Conservation (phyloP, 2,113 vertebrate genomes). For the Rhabdomys dilectus region DNA sequence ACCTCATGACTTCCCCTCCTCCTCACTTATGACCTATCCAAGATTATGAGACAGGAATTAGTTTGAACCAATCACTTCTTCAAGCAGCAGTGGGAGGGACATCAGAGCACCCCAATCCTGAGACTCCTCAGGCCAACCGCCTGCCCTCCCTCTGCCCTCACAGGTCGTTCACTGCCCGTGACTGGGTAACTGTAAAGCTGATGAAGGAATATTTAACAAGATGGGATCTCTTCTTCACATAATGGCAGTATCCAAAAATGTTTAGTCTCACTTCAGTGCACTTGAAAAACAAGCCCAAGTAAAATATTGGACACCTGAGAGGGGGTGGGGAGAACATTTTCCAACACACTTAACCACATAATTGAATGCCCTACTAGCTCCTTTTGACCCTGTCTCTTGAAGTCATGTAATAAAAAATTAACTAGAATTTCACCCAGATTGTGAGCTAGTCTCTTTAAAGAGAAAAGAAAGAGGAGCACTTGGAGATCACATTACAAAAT, state of each 20-base stretch:
- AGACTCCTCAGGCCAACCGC: neutral
- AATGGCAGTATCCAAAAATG: slow-evolving; percentile 90
- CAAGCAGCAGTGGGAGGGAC: slow-evolving; percentile 71
- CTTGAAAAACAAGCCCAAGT: slow-evolving; percentile 84
- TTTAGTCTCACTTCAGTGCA: slow-evolving; percentile 89
- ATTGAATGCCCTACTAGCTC: slow-evolving; percentile 74
- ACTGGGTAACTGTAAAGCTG: slow-evolving; percentile 86
- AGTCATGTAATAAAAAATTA: slow-evolving; percentile 71
- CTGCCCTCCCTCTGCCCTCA: neutral
- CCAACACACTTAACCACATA: slow-evolving; percentile 58
- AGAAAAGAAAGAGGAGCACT: neutral
- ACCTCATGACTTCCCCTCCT: slow-evolving; percentile 54
- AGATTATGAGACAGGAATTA: slow-evolving; percentile 83
- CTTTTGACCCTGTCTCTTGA: slow-evolving; percentile 62
- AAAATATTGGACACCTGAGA: slow-evolving; percentile 76
- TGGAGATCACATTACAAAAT: slow-evolving; percentile 30
- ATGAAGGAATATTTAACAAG: slow-evolving; percentile 94
- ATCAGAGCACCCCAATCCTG: slow-evolving; percentile 80
- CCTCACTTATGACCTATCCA: slow-evolving; percentile 74
- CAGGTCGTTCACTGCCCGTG: slow-evolving; percentile 79
- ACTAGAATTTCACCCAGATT: slow-evolving; percentile 56
- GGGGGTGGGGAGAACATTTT: neutral
- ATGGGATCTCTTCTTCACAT: slow-evolving; percentile 87
- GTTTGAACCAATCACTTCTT: slow-evolving; percentile 83
- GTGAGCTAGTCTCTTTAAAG: neutral